Base-by-base conservation (phyloP, 1,140 invertebrate species). In the Triops longicaudatus region DNA sequence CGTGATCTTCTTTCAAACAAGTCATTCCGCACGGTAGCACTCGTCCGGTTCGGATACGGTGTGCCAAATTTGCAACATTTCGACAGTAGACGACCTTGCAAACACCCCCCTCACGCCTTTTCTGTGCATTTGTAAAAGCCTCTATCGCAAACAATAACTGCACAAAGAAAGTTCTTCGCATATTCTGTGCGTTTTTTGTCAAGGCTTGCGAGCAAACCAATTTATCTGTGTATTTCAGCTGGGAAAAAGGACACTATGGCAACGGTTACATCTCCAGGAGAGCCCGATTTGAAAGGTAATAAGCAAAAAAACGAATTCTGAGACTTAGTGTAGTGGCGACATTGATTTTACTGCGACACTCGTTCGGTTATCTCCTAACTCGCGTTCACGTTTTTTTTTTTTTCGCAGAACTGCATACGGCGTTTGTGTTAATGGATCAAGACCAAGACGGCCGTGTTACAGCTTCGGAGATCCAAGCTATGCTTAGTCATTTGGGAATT, bases 381-480 rank as follows among this genome's bases (percentile, higher is more conserved):
- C 14, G 1, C 4, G 42, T 37, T 37, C 31, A 42, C 78, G 22
- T 75, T 75, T 78, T 77, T 78, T 27, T 77, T 86, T 77, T 78
- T 27, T 77, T 86, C 86, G 0, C 84, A 91, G 90, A 91, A 83
- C 84, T 92, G 78, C 86, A 89, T 80, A 91, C 89, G 80, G 91
- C 91, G 63, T 92, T 92, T 83, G 88, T 87, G 37, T 85, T 92
- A 76, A 83, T 92, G 83, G 91, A 92, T 82, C 86, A 88, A 78
- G 91, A 92, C 84, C 87, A 88, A 81, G 91, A 92, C 84, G 91
- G 91, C 11, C 86, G 88, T 81, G 87, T 92, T 50, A 91, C 89
- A 41, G 87, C 89, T 9, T 87, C 87, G 41, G 91, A 92, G 82
- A 83, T 92, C 80, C 90, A 91, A 83, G 87, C 87, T 81, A 92